phyloP scores from a whole-genome alignment of 2,888 invertebrate species.

The Panopea generosa region DNA sequence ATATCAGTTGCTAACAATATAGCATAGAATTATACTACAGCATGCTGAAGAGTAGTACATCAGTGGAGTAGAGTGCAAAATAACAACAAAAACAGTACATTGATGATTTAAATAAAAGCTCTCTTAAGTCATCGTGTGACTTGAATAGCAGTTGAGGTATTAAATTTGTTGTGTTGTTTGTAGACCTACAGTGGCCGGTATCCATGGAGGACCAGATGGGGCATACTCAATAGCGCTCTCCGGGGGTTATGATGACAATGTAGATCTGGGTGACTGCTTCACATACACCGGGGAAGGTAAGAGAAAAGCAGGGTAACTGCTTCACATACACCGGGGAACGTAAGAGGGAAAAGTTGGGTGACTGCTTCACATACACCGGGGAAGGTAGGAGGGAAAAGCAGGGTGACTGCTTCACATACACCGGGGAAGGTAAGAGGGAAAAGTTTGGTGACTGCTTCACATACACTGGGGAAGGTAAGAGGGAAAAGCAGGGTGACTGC shows the following conservation, averaged over 20 bases:
- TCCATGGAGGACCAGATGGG: conserved; percentile 84
- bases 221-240: conserved; percentile 85
- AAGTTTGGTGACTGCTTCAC: no score
- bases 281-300: conserved; percentile 85
- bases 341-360: conserved; percentile 85
- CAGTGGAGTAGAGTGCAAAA: no score
- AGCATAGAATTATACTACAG: no score
- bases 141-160: no score
- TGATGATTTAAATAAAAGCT: no score
- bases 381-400: conserved; percentile 85
- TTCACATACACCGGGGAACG: no score
- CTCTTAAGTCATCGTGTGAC: no score
- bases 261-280: conserved; percentile 85
- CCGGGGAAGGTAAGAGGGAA: conserved; percentile 83
- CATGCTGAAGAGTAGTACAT: no score
- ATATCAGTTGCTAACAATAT: no score
- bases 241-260: conserved; percentile 85
- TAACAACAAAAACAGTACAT: no score
- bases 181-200: conserved; percentile 85
- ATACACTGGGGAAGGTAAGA: conserved; percentile 86
- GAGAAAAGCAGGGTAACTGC: no score
- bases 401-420: conserved; percentile 85
- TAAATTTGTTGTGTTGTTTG: conserved; percentile 11
- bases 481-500: conserved; percentile 84
- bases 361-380: no score